Base-by-base conservation (phyloP, 2,888 invertebrate species). In the Cacoxenus indagator region DNA sequence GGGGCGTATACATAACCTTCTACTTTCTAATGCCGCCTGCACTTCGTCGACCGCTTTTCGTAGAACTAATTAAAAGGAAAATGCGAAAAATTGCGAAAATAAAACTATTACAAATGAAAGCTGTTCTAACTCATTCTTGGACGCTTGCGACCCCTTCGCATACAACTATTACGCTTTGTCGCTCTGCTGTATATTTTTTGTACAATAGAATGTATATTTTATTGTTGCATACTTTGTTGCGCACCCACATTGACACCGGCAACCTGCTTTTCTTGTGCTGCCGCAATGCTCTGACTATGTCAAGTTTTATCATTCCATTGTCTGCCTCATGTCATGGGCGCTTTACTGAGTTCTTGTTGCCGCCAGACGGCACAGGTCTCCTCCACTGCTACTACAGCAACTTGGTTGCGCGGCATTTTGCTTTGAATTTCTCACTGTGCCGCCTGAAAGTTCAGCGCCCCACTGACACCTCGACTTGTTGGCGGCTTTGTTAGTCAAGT, bases 31-130 rank as follows among this genome's bases (percentile, higher is more conserved):
- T n/a, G n/a, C n/a, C n/a, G n/a, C n/a, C n/a, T n/a, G n/a, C n/a
- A n/a, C n/a, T 59, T 59, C 31, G 45, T 43, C 14, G 3, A 11
- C n/a, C 19, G 17, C 2, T 51, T 64, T 71, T 72, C 83, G 81
- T 80, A 83, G 79, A 81, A 80, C 80, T 80, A 80, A 80, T 80
- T 81, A 81, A 70, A 70, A 70, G n/a, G n/a, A n/a, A n/a, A n/a
- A n/a, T n/a, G n/a, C n/a, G n/a, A 8, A 43, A 29, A 55, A 43
- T 17, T 9, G 43, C 27, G 19, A 4, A 29, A 65, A 65, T 1
- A 31, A 51, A 67, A 3, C n/a, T 24, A 11, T 43, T 31, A 11
- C 24, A 46, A 48, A 61, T 46, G 48, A 48, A 26, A 17, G 48
- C 17, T 48, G 14, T 8, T 17, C 19, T 48, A 17, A 48, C 48